Conservation (phyloP, 2,797 vertebrate species). For the Lerista edwardsae region DNA sequence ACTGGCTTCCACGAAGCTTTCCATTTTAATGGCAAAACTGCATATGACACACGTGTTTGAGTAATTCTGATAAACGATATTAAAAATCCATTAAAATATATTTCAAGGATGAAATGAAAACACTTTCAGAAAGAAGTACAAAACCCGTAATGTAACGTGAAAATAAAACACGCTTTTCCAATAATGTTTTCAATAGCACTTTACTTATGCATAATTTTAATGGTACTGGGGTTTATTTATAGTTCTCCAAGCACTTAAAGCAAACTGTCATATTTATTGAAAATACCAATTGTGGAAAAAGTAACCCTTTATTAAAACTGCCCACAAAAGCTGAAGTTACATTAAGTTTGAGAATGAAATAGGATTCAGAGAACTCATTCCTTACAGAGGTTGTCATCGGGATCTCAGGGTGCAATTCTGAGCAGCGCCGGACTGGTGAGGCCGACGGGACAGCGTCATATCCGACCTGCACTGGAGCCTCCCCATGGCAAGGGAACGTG, state of each 20-base stretch:
- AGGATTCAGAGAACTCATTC: not conserved
- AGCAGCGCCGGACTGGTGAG: no score
- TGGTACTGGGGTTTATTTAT: not conserved
- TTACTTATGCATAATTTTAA: not conserved
- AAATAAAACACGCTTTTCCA: conserved; percentile 2
- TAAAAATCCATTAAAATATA: not conserved
- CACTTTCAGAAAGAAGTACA: not conserved
- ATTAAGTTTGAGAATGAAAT: not conserved
- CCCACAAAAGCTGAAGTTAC: not conserved
- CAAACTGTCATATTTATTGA: not conserved
- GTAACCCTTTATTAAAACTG: not conserved
- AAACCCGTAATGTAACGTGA: not conserved
- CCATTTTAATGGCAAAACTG: not conserved
- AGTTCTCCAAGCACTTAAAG: not conserved
- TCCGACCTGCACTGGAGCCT: no score
- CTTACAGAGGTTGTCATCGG: not conserved
- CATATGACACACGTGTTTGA: not conserved
- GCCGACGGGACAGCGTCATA: no score
- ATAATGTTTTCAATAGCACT: not conserved
- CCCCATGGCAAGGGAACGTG: no score
- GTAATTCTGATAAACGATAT: not conserved
- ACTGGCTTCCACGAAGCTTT: not conserved
- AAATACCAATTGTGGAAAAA: not conserved
- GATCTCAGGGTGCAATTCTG: no score
- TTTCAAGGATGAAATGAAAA: not conserved